Conservation (phyloP, 1,140 invertebrate genomes). For the Lucilia cuprina region DNA sequence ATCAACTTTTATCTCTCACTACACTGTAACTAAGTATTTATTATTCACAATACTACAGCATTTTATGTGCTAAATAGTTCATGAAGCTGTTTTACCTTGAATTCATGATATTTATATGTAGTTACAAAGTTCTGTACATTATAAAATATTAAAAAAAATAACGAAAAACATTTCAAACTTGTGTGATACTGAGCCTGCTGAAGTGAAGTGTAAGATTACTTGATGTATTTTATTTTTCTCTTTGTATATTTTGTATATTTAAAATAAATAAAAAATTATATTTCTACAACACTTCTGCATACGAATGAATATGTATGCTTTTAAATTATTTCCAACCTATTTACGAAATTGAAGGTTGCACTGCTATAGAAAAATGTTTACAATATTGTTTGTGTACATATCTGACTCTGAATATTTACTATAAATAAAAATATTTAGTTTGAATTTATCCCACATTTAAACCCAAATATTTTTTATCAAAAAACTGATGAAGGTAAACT, state of each 20-base stretch:
- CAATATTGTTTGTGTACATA: neutral
- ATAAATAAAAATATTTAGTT: neutral
- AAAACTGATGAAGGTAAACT: neutral
- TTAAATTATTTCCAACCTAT: slow-evolving; percentile 33
- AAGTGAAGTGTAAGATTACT: neutral
- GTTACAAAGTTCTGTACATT: neutral
- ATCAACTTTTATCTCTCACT: too few relatives aligned
- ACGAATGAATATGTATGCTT: neutral
- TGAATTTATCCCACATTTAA: neutral
- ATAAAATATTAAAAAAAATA: neutral
- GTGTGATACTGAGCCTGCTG: neutral
- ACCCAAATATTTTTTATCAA: neutral
- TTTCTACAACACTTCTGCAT: neutral
- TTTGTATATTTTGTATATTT: neutral
- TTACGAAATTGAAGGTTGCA: slow-evolving; percentile 27
- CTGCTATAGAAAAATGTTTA: neutral
- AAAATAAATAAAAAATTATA: neutral
- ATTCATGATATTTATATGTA: neutral
- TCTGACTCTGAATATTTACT: neutral
- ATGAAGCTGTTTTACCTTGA: slow-evolving; percentile 2
- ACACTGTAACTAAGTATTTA: neutral
- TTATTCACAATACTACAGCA: neutral
- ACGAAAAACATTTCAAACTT: neutral
- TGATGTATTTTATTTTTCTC: neutral
- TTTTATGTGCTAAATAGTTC: slow-evolving; percentile 8